Percentiles rank a stretch among this genome's conserved stretches.
Conservation (phyloP, 2,113 vertebrate genomes). For the Corynorhinus townsendii region DNA sequence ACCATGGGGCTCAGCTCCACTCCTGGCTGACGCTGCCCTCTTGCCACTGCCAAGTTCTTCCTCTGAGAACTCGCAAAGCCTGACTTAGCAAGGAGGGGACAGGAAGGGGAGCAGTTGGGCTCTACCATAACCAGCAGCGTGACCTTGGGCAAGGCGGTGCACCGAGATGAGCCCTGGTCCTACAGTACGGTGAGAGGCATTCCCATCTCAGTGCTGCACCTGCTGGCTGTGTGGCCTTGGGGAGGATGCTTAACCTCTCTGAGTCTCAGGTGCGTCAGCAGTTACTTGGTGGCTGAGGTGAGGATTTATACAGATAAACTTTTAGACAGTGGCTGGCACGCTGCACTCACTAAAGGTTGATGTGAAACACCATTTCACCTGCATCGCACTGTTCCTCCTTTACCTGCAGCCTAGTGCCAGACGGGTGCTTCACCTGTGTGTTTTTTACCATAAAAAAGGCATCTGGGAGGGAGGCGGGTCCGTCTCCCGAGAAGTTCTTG, state of each 20-base stretch:
- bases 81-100: neutral
- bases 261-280: neutral
- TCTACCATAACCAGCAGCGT: neutral
- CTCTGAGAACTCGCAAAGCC: neutral
- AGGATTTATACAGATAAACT: neutral
- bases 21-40: neutral
- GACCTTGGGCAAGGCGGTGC: neutral
- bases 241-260: neutral
- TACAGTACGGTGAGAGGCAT: neutral
- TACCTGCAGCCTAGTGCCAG: neutral
- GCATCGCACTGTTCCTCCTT: too few relatives aligned
- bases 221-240: neutral
- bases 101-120: neutral
- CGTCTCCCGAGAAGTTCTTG: neutral
- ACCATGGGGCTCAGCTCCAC: neutral
- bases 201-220: neutral
- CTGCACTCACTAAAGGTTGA: neutral
- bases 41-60: neutral
- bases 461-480: neutral
- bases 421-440: neutral
- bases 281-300: too few relatives aligned
- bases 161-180: neutral
- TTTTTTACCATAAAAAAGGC: neutral
- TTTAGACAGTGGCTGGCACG: fast-evolving
- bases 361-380: too few relatives aligned